These are phyloP conservation scores for Danio rerio DNA, from an alignment of 2,113 vertebrate genomes.

Conservation along the genomic window GRCz12tu NC_133191.1:36623001-36623500, in stretches of 20 bases:
- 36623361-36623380: conserved; percentile 59
- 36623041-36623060: too few relatives aligned
- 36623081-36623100: too few relatives aligned
- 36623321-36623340: conserved; percentile 56
- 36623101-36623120: not conserved
- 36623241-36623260: conserved; percentile 49
- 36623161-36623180: conserved; percentile 41
- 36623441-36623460: conserved; percentile 30
- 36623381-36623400: conserved; percentile 56
- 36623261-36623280: conserved; percentile 56
- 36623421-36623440: conserved; percentile 22
- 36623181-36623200: conserved; percentile 58
- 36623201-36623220: conserved; percentile 60
- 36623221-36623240: conserved; percentile 56
- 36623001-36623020: too few relatives aligned
- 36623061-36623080: too few relatives aligned
- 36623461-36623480: conserved; percentile 36
- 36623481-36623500: conserved; percentile 46
- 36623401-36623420: conserved; percentile 46
- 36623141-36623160: not conserved
- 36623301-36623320: conserved; percentile 62
- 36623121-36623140: conserved; percentile 43
- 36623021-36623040: too few relatives aligned
- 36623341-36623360: conserved; percentile 62
- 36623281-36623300: conserved; percentile 50